Evolutionary conservation across 1,140 invertebrate genomes (phyloP).

Genomic region (Galleria mellonella): DNA sequence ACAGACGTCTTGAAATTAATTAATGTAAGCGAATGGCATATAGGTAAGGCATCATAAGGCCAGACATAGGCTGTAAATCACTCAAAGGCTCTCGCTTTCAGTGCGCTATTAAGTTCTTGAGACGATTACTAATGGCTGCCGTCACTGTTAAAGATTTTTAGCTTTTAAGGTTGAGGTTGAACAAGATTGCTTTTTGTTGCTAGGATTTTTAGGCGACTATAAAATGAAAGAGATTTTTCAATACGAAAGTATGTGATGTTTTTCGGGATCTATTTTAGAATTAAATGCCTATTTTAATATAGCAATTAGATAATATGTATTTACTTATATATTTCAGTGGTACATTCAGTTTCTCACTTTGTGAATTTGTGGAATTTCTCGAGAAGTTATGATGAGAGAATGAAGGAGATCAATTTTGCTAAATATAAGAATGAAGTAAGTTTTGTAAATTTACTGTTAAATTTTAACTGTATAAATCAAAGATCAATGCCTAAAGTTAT

Average conservation of each 20-base stretch:
- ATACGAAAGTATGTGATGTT: no score
- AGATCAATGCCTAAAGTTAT: no score
- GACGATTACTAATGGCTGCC: constrained; percentile 57
- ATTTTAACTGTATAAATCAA: no score
- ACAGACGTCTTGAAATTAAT: no score
- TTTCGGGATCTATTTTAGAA: no score
- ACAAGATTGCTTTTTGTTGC: constrained; percentile 1
- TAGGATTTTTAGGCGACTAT: no score
- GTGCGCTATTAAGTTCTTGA: constrained; percentile 56
- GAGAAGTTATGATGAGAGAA: constrained; percentile 43
- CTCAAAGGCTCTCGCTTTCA: constrained; percentile 3
- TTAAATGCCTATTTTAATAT: no score
- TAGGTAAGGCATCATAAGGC: no score
- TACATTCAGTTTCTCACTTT: constrained; percentile 64
- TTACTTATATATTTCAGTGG: constrained; percentile 27
- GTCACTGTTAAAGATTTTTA: constrained; percentile 21
- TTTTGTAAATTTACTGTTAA: constrained; percentile 3
- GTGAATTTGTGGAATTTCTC: constrained; percentile 66
- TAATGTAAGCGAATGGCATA: no score
- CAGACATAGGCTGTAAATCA: not conserved
- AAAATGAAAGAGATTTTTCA: no score
- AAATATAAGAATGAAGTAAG: constrained; percentile 58
- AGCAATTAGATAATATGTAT: no score
- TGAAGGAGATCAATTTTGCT: constrained; percentile 52
- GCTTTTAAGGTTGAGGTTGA: constrained; percentile 9